A percentile compares a stretch with the other conserved stretches of the same genome.
These are phyloP conservation scores for Lasioglossum marginatum DNA, from an alignment of 2,888 invertebrate genomes.

Conservation along the genomic window DNA sequence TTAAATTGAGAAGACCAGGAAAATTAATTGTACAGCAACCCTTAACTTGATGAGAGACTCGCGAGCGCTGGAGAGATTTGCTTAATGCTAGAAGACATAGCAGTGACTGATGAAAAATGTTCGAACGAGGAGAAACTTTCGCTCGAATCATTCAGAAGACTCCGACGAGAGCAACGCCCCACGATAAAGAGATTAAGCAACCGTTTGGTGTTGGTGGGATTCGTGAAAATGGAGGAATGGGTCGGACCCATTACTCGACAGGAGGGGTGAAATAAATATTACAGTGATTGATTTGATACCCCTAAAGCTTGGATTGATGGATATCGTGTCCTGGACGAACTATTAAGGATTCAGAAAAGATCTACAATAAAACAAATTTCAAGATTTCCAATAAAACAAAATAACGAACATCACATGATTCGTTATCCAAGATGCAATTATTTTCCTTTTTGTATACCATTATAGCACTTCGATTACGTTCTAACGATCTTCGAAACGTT, in stretches of 20 bases:
- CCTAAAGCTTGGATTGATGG: constrained; percentile 13
- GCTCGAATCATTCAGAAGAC: background rate
- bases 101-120: background rate
- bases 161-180: background rate
- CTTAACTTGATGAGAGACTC: background rate
- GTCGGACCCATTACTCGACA: constrained; percentile 1
- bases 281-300: constrained; percentile 22
- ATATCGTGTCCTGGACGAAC: constrained; percentile 10
- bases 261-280: constrained; percentile 12
- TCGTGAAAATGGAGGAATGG: constrained; percentile 16
- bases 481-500: background rate
- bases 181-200: background rate
- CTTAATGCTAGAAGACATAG: background rate
- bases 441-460: background rate
- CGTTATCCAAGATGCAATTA: background rate
- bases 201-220: background rate
- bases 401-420: background rate
- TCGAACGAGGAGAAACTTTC: background rate
- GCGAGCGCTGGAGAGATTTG: background rate
- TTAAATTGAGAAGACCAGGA: too few relatives aligned
- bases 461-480: background rate
- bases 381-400: background rate
- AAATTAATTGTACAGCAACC: background rate
- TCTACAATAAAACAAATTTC: too few relatives aligned
- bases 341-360: constrained; percentile 14